Evolutionary conservation across 2,797 vertebrate species (phyloP), one percentile per base, ranked within the genome.

Genomic region (Lepilemur septentrionalis): DNA sequence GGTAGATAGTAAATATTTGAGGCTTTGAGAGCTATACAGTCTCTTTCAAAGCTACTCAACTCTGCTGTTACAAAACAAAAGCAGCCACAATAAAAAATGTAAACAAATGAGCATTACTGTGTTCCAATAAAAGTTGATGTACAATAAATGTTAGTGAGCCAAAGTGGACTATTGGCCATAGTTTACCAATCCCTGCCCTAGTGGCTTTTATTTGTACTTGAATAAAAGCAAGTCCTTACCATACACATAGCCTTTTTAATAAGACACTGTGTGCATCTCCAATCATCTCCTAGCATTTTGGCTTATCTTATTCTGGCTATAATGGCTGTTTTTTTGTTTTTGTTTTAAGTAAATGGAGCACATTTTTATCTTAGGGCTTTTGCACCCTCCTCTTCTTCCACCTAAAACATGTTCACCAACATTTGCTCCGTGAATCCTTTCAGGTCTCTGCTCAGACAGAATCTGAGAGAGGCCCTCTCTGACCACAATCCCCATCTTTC

Each of bases 61-160:
- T 69, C 50, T 94, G 18, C n/a, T 73, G 15, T 94, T 91, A 75
- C 0, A 94, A 35, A 89, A 87, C 28, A 73, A 88, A 95, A 80
- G 46, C 46, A 94, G 43, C 46, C 69, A 75, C 13, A 55, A 46
- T 79, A 57, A 70, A 18, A 14, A 82, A 43, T 73, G 17, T 76
- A 82, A 93, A 65, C 73, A 95, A 82, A 67, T 87, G 55, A 89
- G 7, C 52, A 38, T 75, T 41, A 9, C 63, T 97, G 22, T 59
- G 23, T 87, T 88, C 43, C 67, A 86, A 5, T 91, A 91, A 92
- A 95, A 84, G 28, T 35, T 79, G 76, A 93, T n/a, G 59, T 91
- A 88, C 28, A 59, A 84, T 80, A 92, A n/a, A 25, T 50, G 61
- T 28, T 23, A 76, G 25, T 35, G 38, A 43, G 8, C 57, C 46